A percentile compares a stretch with the other conserved stretches of the same genome.
Conservation (phyloP, 2,888 invertebrate species). For the Cancer borealis region DNA sequence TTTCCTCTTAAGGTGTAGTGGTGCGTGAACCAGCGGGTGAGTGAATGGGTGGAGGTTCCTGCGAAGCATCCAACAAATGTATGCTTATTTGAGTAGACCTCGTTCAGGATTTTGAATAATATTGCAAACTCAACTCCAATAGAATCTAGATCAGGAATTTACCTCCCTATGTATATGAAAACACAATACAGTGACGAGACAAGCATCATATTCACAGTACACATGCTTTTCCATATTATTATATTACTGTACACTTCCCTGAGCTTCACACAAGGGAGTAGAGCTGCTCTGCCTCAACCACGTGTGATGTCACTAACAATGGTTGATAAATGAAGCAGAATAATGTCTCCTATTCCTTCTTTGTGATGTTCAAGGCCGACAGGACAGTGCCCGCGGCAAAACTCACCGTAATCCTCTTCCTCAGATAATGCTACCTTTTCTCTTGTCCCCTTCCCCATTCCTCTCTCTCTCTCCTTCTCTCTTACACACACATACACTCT, state of each 20-base stretch:
- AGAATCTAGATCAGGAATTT: not conserved
- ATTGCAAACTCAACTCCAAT: not conserved
- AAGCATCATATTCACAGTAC: not conserved
- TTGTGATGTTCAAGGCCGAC: conserved; percentile 30
- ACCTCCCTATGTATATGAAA: not conserved
- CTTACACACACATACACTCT: not conserved
- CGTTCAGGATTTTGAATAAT: not conserved
- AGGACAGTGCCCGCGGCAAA: conserved; percentile 45
- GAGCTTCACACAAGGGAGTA: not conserved
- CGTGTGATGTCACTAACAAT: conserved; percentile 59
- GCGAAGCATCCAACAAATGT: not conserved
- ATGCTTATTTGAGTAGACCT: not conserved
- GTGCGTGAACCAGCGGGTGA: not conserved
- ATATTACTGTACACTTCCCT: not conserved
- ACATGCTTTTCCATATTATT: not conserved
- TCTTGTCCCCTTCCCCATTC: not conserved
- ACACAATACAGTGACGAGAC: not conserved
- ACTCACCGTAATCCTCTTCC: conserved; percentile 34
- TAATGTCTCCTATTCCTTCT: conserved; percentile 50
- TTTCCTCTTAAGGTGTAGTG: not conserved
- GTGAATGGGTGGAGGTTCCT: not conserved
- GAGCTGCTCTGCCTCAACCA: conserved; percentile 38
- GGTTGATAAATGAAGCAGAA: conserved; percentile 62
- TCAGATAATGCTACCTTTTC: not conserved
- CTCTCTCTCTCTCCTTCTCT: not conserved